Conservation (phyloP, 2,888 invertebrate species). For the Lordiphosa andalusiaca region DNA sequence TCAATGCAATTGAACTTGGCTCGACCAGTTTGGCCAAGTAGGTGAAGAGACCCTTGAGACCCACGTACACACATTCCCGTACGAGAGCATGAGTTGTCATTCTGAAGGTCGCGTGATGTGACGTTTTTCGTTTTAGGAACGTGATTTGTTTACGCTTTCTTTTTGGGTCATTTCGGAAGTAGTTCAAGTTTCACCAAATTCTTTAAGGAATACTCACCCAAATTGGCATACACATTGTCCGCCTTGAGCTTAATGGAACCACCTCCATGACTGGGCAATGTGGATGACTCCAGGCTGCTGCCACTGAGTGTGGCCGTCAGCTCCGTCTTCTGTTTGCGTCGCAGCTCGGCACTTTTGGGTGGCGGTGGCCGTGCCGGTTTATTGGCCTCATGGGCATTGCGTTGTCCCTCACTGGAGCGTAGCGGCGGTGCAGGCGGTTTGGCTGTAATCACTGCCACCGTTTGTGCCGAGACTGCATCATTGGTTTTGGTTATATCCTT, state of each 20-base stretch:
- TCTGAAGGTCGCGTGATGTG: conserved; percentile 55
- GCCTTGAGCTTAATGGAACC: conserved; percentile 80
- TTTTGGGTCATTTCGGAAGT: conserved; percentile 23
- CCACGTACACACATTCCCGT: conserved; percentile 15
- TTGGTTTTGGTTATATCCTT: conserved; percentile 82
- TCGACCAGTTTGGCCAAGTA: conserved; percentile 25
- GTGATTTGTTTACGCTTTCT: conserved; percentile 69
- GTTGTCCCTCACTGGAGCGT: conserved; percentile 79
- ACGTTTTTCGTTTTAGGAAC: conserved; percentile 35
- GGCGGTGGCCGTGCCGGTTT: conserved; percentile 88
- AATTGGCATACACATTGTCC: conserved; percentile 89
- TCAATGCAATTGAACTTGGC: conserved; percentile 32
- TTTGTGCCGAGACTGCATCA: conserved; percentile 76
- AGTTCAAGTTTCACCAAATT: conserved; percentile 14
- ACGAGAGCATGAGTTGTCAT: conserved; percentile 13
- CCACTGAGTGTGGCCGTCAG: conserved; percentile 63
- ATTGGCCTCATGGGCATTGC: conserved; percentile 80
- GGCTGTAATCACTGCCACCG: conserved; percentile 79
- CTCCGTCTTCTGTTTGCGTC: conserved; percentile 83
- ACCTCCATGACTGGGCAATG: conserved; percentile 32
- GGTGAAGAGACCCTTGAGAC: conserved; percentile 54
- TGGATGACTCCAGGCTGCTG: conserved; percentile 60
- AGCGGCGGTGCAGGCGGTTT: conserved; percentile 91
- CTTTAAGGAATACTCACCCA: conserved; percentile 82
- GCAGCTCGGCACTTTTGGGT: conserved; percentile 85